Conservation (phyloP, 1,140 invertebrate species). For the Dufourea novaeangliae region DNA sequence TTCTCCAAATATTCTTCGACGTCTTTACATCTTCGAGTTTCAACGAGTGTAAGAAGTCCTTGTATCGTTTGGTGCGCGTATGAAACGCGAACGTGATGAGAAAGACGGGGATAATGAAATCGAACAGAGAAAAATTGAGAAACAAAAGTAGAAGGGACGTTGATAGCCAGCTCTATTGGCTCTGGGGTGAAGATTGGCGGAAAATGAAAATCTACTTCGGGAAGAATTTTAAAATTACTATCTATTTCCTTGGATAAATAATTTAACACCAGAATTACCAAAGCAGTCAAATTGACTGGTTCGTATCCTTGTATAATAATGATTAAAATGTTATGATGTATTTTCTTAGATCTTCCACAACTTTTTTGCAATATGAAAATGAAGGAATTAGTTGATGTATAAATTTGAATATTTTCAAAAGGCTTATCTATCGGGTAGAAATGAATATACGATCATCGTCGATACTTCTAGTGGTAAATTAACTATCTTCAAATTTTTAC, state of each 20-base stretch:
- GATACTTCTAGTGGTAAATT: no score
- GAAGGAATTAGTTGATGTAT: no score
- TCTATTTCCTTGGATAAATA: background rate
- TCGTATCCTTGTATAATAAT: no score
- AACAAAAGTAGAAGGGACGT: background rate
- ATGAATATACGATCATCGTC: no score
- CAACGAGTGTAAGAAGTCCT: background rate
- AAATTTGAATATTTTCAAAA: no score
- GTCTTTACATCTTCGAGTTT: constrained; percentile 5
- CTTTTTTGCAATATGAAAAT: no score
- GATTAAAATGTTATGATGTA: no score
- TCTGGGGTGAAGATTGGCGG: background rate
- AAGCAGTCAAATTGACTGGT: no score
- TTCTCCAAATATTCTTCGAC: constrained; percentile 10
- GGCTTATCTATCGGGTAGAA: no score
- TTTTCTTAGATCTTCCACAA: no score
- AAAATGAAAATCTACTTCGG: background rate
- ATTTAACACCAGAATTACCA: no score
- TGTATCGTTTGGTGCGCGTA: background rate
- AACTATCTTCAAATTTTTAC: no score
- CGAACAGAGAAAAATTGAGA: constrained; percentile 8
- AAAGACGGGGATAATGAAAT: constrained; percentile 11
- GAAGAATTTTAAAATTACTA: constrained; percentile 6
- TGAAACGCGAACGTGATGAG: constrained; percentile 22
- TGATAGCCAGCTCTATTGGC: background rate